These are phyloP conservation scores for Rana temporaria DNA, from an alignment of 2,113 vertebrate species.

Conservation along the genomic window DNA sequence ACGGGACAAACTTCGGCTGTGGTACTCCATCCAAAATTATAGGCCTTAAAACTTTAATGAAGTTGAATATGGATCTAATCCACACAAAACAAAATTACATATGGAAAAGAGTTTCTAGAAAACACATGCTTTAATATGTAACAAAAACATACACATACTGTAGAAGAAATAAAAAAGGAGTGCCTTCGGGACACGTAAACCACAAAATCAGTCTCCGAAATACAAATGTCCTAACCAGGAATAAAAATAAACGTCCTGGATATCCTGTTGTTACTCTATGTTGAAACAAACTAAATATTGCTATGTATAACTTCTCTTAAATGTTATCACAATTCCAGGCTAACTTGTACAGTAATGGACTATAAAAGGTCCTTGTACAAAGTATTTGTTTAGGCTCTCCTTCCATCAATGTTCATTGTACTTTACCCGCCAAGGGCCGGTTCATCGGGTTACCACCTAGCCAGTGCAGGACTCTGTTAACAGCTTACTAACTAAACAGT, in stretches of 20 bases:
- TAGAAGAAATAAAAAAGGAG: constrained; percentile 1
- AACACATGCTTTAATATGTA: neutral
- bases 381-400: too few species aligned
- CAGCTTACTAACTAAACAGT: too few species aligned
- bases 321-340: too few species aligned
- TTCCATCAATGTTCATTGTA: too few species aligned
- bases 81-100: constrained; percentile 24
- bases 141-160: neutral
- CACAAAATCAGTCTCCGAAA: constrained; percentile 5
- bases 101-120: constrained; percentile 25
- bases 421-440: too few species aligned
- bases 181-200: constrained; percentile 10
- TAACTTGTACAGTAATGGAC: too few species aligned
- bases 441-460: too few species aligned
- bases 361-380: too few species aligned
- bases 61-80: constrained; percentile 11
- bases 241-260: constrained; percentile 3
- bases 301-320: too few species aligned
- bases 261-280: neutral
- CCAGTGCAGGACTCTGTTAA: too few species aligned
- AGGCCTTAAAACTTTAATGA: neutral
- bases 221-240: neutral
- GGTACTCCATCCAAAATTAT: neutral
- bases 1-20: neutral
- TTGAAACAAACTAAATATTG: neutral